A percentile compares a stretch with the other conserved stretches of the same genome.
Conservation (phyloP, 2,888 invertebrate genomes). For the Machimus rusticus region DNA sequence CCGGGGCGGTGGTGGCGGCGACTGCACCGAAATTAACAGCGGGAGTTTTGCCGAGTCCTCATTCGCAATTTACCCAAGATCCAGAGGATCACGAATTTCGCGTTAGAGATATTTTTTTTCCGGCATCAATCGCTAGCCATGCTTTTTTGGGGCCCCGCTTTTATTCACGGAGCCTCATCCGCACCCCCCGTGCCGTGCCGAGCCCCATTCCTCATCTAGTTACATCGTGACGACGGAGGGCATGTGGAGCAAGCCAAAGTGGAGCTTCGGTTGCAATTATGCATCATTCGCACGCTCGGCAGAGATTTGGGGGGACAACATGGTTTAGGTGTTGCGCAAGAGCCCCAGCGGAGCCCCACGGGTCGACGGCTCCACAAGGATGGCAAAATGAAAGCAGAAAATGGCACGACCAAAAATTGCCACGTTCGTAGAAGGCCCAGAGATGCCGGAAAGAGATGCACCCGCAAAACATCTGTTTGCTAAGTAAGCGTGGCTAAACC, state of each 20-base stretch:
- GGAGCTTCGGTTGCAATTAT: neutral
- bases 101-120: neutral
- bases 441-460: neutral
- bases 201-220: neutral
- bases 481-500: neutral
- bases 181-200: neutral
- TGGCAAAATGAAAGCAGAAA: neutral
- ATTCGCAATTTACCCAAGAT: neutral
- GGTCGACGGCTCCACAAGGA: neutral
- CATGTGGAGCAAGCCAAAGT: neutral
- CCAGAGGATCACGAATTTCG: neutral
- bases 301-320: neutral
- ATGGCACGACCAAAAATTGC: neutral
- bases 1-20: neutral
- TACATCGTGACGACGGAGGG: neutral
- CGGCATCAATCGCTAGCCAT: neutral
- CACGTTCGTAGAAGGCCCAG: neutral
- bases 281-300: neutral
- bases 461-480: neutral
- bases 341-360: neutral
- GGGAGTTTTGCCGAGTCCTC: neutral
- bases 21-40: neutral
- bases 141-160: neutral
- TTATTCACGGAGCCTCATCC: neutral
- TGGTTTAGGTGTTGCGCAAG: constrained; percentile 2